Evolutionary conservation across 2,797 vertebrate species (phyloP), one percentile per base, ranked within the genome.

Genomic region (Sebastes baramenuke): DNA sequence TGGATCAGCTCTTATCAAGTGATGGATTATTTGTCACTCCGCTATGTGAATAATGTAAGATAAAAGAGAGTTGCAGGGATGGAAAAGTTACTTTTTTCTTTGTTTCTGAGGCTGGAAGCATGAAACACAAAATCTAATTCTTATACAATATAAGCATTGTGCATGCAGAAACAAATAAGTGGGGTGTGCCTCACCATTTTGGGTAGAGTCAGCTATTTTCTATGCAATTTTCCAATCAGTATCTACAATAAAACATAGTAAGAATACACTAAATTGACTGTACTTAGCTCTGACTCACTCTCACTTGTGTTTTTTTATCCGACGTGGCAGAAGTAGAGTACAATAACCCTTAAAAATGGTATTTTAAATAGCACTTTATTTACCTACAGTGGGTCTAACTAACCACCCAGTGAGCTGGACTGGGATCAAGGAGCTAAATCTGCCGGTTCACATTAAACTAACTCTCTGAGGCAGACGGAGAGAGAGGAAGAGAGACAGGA

Each of bases 391-490:
- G 46, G 27, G 55, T 59, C 16, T 72, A 75, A 67, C 49, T 18
- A 36, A 27, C 20, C 74, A 30, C 69, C 20, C 65, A 24, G 16
- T 67, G 62, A 72, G 55, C 77, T 80, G 74, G 59, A 75, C 72
- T 7, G 6, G 68, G 62, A 83, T 75, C 81, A 77, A 55, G 55
- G 34, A 78, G 24, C 65, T 59, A 84, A 54, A 85, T 82, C 77
- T 77, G 65, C 49, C 59, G 7, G 5, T 72, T 89, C 81, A 79
- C 66, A 84, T 88, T 81, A 83, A 52, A 88, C 66, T 71, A 65
- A 76, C 74, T 82, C 75, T 83, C 74, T 56, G 67, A 75, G 80
- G 84, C 73, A 82, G 85, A 76, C 67, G 27, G 60, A 32, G 60
- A 72, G 75, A 55, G 69, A 68, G 65, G 62, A 56, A 46, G 25